phyloP scores from a whole-genome alignment of 1,140 invertebrate species.

The Drosophila orosa region DNA sequence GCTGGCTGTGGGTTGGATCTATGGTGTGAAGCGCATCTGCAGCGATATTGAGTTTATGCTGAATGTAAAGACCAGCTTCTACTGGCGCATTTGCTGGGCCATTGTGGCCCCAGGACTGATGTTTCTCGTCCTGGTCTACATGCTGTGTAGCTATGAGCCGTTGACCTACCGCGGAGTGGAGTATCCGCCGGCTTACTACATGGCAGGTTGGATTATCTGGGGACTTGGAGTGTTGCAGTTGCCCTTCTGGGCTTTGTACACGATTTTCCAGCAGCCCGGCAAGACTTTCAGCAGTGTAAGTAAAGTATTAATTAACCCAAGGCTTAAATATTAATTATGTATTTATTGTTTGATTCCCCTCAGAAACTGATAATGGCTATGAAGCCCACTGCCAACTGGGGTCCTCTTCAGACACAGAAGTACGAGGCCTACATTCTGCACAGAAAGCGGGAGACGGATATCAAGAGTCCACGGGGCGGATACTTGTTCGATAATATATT shows the following conservation, averaged over 20 bases:
- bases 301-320: not conserved
- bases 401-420: conserved; percentile 59
- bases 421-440: conserved; percentile 63
- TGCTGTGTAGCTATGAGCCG: conserved; percentile 85
- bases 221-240: conserved; percentile 85
- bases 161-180: conserved; percentile 84
- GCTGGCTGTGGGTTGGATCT: conserved; percentile 89
- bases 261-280: conserved; percentile 68
- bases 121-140: conserved; percentile 89
- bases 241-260: conserved; percentile 84
- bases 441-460: conserved; percentile 31
- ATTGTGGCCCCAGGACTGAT: conserved; percentile 90
- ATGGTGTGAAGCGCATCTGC: conserved; percentile 88
- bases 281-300: conserved; percentile 57
- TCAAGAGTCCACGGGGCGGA: conserved; percentile 13
- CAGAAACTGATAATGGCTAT: conserved; percentile 62
- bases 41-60: conserved; percentile 91
- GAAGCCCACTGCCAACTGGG: conserved; percentile 67
- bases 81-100: conserved; percentile 94
- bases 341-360: accelerated
- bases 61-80: conserved; percentile 88
- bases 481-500: conserved; percentile 71
- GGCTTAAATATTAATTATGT: not conserved
- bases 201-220: conserved; percentile 85
- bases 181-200: conserved; percentile 84